Conservation (phyloP, 1,140 invertebrate species). For the Venustaconcha ellipsiformis region DNA sequence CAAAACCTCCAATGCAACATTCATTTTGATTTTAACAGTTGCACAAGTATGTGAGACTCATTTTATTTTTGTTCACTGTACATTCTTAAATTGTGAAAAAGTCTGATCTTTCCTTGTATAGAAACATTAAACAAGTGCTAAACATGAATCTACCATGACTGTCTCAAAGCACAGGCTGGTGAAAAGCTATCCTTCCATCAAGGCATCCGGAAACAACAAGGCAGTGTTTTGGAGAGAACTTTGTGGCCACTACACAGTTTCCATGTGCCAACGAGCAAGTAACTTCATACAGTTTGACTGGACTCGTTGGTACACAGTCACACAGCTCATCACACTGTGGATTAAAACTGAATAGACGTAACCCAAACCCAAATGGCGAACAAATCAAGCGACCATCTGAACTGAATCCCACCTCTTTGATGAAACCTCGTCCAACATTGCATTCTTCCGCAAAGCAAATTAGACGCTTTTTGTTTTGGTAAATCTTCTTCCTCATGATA, state of each 20-base stretch:
- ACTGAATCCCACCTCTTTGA: slow-evolving; percentile 87
- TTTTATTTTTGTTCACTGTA: too few relatives aligned
- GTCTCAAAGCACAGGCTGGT: slow-evolving; percentile 79
- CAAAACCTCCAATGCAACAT: too few relatives aligned
- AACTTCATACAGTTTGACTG: slow-evolving; percentile 74
- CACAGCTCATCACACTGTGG: slow-evolving; percentile 83
- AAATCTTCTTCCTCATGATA: slow-evolving; percentile 19
- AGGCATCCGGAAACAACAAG: slow-evolving; percentile 90
- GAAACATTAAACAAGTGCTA: too few relatives aligned
- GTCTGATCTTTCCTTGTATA: too few relatives aligned
- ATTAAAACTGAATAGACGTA: slow-evolving; percentile 86
- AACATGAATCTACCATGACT: too few relatives aligned
- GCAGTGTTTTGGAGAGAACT: slow-evolving; percentile 88
- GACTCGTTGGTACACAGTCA: slow-evolving; percentile 73
- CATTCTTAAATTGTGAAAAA: too few relatives aligned
- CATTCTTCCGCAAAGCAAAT: slow-evolving; percentile 89
- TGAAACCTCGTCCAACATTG: slow-evolving; percentile 87
- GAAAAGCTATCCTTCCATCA: slow-evolving; percentile 88
- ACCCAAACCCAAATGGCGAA: slow-evolving; percentile 87
- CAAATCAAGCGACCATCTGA: slow-evolving; percentile 89
- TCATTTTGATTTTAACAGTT: too few relatives aligned
- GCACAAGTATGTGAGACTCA: too few relatives aligned
- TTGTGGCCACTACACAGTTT: slow-evolving; percentile 89
- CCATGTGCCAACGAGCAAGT: slow-evolving; percentile 80
- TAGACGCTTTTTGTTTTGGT: slow-evolving; percentile 70